These are phyloP conservation scores for Actinia tenebrosa DNA, from an alignment of 64 coral and sea anemone genomes.

Conservation along the genomic window DNA sequence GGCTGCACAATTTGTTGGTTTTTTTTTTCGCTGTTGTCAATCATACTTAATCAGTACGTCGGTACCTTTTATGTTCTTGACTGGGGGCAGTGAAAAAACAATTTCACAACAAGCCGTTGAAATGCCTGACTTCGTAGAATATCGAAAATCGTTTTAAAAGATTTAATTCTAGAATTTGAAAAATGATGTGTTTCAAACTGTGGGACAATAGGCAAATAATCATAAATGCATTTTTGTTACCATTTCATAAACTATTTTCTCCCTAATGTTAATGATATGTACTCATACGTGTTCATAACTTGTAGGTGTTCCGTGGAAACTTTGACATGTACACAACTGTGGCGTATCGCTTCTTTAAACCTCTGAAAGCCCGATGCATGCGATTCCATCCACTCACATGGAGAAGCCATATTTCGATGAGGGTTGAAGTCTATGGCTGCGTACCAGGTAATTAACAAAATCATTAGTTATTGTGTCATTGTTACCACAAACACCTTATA, in stretches of 20 bases:
- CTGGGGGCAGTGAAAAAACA: too few species aligned
- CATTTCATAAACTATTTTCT: neutral
- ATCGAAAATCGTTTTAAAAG: too few species aligned
- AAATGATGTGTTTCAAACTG: too few species aligned
- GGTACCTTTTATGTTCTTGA: too few species aligned
- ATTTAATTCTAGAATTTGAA: too few species aligned
- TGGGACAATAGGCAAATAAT: neutral
- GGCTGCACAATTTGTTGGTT: too few species aligned
- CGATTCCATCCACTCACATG: slow-evolving; percentile 51
- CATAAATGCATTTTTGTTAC: neutral
- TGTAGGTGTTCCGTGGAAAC: slow-evolving; percentile 54
- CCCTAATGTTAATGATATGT: neutral
- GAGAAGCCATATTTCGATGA: slow-evolving; percentile 41
- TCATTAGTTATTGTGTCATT: too few species aligned
- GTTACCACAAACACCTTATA: too few species aligned
- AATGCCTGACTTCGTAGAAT: too few species aligned
- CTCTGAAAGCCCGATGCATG: slow-evolving; percentile 48
- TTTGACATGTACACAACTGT: slow-evolving; percentile 50
- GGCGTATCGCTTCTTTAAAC: slow-evolving; percentile 49
- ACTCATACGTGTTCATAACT: neutral
- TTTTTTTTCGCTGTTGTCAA: too few species aligned
- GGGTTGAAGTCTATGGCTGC: slow-evolving; percentile 60
- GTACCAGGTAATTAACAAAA: slow-evolving; percentile 28
- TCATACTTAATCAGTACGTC: too few species aligned
- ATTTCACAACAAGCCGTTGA: too few species aligned